Evolutionary conservation across 2,888 invertebrate species (phyloP), one percentile per base, ranked within the genome.

Genomic region (Machimus rusticus): DNA sequence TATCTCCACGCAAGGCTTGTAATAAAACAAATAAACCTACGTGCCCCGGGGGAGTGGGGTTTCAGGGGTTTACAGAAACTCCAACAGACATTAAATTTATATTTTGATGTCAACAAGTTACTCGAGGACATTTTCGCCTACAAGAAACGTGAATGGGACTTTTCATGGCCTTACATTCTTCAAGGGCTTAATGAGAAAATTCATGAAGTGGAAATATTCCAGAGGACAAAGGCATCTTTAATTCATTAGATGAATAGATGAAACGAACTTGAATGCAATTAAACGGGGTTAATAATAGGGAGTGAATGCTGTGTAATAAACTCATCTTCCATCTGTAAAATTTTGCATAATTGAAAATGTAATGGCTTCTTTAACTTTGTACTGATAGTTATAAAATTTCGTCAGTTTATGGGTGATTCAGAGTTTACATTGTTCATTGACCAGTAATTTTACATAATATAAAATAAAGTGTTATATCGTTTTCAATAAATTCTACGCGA

Each of bases 181-280:
- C 87, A 86, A 84, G 84, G 77, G 84, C 88, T 88, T 88, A 88
- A 88, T 88, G 87, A 88, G 88, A 88, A 88, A 88, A 88, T 88
- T 88, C 88, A 88, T 88, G 88, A 86, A 87, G 87, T 87, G 88
- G 88, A 88, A 88, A 88, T 88, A 87, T 87, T 87, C 79, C 55
- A 74, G 74, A 86, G 87, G 87, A 88, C 87, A 88, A 88, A 85
- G 86, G 87, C 87, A 87, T 88, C 87, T 88, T 88, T 87, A 88
- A 88, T 88, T 88, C 87, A 88, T 88, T 87, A 84, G 74, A 66
- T 87, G 79, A 87, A 87, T 79, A 87, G 78, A 87, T 78, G 86
- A 87, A 86, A 87, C 74, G 57, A 57, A 55, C 51, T 66, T 78
- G 76, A 77, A 55, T 76, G 86, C 86, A 86, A 77, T 86, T 77